Percentiles rank a stretch among this genome's conserved stretches.
phyloP scores from a whole-genome alignment of 2,797 vertebrate species.

The Clarias platycephalus region DNA sequence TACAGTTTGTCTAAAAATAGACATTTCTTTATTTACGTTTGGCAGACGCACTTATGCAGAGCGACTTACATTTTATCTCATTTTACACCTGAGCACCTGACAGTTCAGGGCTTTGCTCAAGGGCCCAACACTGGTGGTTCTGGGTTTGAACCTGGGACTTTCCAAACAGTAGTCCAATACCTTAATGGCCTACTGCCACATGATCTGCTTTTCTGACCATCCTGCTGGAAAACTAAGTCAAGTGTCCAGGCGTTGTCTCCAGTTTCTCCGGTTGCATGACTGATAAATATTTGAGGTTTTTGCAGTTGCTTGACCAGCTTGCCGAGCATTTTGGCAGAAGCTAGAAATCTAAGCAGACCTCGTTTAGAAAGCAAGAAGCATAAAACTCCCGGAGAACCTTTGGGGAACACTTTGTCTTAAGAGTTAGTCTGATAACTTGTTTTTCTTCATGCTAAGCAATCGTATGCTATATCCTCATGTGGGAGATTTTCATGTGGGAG shows the following conservation, averaged over 20 bases:
- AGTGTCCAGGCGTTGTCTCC: neutral
- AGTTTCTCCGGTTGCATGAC: neutral
- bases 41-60: no score
- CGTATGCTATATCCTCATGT: neutral
- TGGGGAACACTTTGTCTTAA: neutral
- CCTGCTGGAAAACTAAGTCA: neutral
- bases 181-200: no score
- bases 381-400: neutral
- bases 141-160: no score
- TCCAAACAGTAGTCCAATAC: no score
- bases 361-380: neutral
- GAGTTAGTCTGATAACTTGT: neutral
- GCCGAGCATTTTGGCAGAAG: neutral
- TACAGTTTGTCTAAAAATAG: neutral
- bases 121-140: no score
- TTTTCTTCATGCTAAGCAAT: neutral
- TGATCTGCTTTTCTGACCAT: neutral
- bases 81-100: no score
- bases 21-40: neutral
- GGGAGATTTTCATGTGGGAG: neutral
- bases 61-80: no score
- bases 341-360: neutral
- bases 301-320: neutral
- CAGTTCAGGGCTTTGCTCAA: no score
- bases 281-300: slow-evolving; percentile 14